phyloP scores from a whole-genome alignment of 1,140 invertebrate species.

The Periplaneta americana region DNA sequence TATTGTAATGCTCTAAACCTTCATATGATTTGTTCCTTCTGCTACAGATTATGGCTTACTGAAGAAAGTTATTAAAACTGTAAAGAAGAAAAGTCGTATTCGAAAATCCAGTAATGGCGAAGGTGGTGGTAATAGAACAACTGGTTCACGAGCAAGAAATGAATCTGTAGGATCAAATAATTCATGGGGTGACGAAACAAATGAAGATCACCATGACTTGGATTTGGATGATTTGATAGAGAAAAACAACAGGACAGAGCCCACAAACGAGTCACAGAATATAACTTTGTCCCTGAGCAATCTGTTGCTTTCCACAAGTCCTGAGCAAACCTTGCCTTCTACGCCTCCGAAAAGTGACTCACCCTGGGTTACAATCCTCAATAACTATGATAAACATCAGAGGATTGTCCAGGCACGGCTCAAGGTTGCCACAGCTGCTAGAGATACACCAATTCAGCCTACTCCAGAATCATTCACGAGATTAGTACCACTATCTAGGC shows the following conservation, averaged over 20 bases:
- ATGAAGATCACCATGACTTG: neutral
- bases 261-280: slow-evolving; percentile 19
- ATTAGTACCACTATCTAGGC: neutral
- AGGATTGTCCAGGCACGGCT: slow-evolving; percentile 43
- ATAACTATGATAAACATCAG: slow-evolving; percentile 38
- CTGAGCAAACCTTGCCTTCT: neutral
- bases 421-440: slow-evolving; percentile 40
- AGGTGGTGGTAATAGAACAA: neutral
- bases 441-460: slow-evolving; percentile 27
- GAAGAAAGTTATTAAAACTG: slow-evolving; percentile 6
- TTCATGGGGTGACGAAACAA: neutral
- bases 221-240: slow-evolving; percentile 25
- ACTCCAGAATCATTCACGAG: neutral
- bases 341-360: neutral
- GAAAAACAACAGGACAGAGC: slow-evolving; percentile 26
- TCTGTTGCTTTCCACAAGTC: slow-evolving; percentile 11
- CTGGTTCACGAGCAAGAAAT: neutral
- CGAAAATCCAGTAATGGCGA: slow-evolving; percentile 15
- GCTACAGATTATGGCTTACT: neutral
- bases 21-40: too few species aligned
- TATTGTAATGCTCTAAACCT: too few species aligned
- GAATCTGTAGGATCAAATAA: slow-evolving; percentile 5
- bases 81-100: slow-evolving; percentile 13
- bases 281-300: slow-evolving; percentile 38
- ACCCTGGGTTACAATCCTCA: slow-evolving; percentile 40